Base-by-base conservation (phyloP, 2,888 invertebrate species). In the Euzetes globulus region DNA sequence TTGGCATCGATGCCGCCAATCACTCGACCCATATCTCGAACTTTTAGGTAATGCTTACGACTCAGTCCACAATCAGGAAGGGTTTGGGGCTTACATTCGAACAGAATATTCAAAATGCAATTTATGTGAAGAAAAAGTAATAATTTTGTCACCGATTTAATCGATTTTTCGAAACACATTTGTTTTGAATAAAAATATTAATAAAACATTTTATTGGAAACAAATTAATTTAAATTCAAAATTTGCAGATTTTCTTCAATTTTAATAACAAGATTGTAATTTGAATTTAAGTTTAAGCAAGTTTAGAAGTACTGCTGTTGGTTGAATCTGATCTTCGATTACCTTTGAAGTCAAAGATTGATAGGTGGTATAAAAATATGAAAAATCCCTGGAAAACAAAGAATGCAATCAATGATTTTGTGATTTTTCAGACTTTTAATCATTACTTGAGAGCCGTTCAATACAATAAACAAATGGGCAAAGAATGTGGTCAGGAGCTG, bases 401-500 rank as follows among this genome's bases (percentile, higher is more conserved):
- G 29, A 65, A 7, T 60, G 37, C 11, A 37, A 65, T 37, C 2
- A 17, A 19, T 65, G 6, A 33, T 17, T 27, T 11, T 19, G 19
- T n/a, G 1, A n/a, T 2, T 37, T n/a, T n/a, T 6, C 11, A 17
- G 17, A 17, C 3, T 15, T 41, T 13, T 13, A 6, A 60, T 45
- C n/a, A 63, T 71, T 72, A 78, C 78, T 77, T 78, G 78, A 11
- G 77, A 74, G 0, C 76, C 75, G 19, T 78, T 78, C 5, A 78
- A 70, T 13, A 77, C 37, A 5, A 76, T 75, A 72, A 78, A 78
- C 1, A 77, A 9, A 58, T 78, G 78, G 1, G 76, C 75, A n/a
- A 71, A 72, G 1, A 75, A 60, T 27, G 22, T 27, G 58, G 55
- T 55, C n/a, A 65, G 37, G 17, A 60, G 55, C 45, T 75, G 55